Percentiles rank a stretch among this genome's conserved stretches.
These are phyloP conservation scores for Hyaena hyaena DNA, from an alignment of 2,113 vertebrate genomes.

Conservation along the genomic window DNA sequence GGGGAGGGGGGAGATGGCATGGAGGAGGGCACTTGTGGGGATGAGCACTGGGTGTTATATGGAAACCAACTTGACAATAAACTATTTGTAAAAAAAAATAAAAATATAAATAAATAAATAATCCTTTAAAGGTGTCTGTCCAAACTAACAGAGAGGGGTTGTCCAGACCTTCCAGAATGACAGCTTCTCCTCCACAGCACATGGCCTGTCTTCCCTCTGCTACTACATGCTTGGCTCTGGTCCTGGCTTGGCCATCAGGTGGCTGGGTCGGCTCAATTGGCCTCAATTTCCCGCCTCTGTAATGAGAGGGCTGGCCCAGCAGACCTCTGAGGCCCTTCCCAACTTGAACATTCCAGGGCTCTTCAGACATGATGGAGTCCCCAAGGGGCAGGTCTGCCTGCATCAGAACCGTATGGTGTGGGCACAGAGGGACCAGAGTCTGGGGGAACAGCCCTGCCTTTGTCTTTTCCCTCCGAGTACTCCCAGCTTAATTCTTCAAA, in stretches of 20 bases:
- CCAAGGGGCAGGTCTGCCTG: neutral
- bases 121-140: neutral
- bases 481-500: neutral
- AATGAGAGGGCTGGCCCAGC: neutral
- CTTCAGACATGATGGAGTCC: neutral
- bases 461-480: neutral
- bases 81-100: too few species aligned
- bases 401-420: fast-evolving
- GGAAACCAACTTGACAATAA: too few species aligned
- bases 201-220: neutral
- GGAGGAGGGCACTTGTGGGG: too few species aligned
- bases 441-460: neutral
- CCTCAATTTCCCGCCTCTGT: neutral
- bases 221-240: fast-evolving
- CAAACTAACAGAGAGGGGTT: neutral
- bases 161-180: neutral
- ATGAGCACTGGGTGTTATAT: too few species aligned
- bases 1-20: too few species aligned
- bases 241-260: neutral
- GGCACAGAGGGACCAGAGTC: neutral
- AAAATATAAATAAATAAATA: too few species aligned
- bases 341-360: neutral
- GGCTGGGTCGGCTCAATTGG: neutral
- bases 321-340: neutral
- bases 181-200: neutral